phyloP scores from a whole-genome alignment of 2,888 invertebrate genomes.

The Chromoteleia sp. region DNA sequence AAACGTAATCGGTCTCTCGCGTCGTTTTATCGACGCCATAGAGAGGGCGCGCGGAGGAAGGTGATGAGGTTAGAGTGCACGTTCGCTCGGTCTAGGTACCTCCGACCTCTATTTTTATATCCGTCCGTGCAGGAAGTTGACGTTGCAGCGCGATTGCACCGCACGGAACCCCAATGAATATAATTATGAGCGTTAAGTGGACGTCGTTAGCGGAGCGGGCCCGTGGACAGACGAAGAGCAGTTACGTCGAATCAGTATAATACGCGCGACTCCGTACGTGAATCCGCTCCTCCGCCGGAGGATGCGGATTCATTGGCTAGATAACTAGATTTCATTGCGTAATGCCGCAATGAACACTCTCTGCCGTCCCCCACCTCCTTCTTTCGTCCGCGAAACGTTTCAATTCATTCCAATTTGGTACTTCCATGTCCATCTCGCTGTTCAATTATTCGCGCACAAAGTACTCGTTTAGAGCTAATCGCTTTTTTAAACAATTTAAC shows the following conservation, averaged over 20 bases:
- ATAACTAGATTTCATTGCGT: constrained; percentile 84
- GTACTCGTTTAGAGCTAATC: constrained; percentile 58
- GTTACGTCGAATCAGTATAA: constrained; percentile 80
- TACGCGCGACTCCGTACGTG: constrained; percentile 68
- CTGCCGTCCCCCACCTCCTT: constrained; percentile 31
- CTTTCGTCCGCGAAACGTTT: constrained; percentile 62
- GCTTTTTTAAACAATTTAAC: constrained; percentile 43
- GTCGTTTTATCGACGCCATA: constrained; percentile 48
- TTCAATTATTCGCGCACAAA: constrained; percentile 59
- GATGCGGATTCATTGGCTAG: constrained; percentile 83
- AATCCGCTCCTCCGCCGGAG: constrained; percentile 78
- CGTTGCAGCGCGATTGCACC: constrained; percentile 77
- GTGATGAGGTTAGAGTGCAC: constrained; percentile 29
- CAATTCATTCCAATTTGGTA: constrained; percentile 68
- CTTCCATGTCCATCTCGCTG: constrained; percentile 64
- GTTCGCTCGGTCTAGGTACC: constrained; percentile 45
- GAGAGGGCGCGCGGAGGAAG: no score
- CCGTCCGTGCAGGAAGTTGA: constrained; percentile 84
- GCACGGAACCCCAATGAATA: constrained; percentile 83
- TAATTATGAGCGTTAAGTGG: constrained; percentile 85
- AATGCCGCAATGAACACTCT: constrained; percentile 74
- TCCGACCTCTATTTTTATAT: constrained; percentile 83
- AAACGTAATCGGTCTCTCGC: constrained; percentile 37
- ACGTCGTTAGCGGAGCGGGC: constrained; percentile 80
- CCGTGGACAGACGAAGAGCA: constrained; percentile 78